Conservation (phyloP, 2,113 vertebrate species). For the Osmerus mordax region DNA sequence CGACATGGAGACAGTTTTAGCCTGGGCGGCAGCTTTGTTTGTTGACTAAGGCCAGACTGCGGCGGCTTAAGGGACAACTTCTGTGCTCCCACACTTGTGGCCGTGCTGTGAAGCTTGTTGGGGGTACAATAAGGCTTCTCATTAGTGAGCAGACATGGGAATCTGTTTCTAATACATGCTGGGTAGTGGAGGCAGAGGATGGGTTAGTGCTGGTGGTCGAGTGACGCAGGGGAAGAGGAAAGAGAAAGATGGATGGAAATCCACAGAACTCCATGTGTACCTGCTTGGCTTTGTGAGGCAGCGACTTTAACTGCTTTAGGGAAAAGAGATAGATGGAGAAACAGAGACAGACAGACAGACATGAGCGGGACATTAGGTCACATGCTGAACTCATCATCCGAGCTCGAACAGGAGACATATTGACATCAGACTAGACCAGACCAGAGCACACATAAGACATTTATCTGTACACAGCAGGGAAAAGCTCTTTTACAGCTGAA, state of each 20-base stretch:
- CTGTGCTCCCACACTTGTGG: not conserved
- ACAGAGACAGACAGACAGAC: conserved; percentile 7
- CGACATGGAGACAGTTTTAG: conserved; percentile 53
- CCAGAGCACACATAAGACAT: conserved; percentile 32
- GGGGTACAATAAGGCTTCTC: conserved; percentile 40
- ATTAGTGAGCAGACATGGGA: conserved; percentile 19
- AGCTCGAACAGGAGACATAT: conserved; percentile 30
- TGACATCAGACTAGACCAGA: conserved; percentile 12
- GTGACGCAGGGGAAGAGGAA: conserved; percentile 15
- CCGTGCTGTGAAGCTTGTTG: conserved; percentile 40
- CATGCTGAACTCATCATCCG: conserved; percentile 50
- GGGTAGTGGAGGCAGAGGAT: not conserved
- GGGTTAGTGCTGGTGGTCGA: conserved; percentile 22
- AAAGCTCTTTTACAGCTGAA: conserved; percentile 32
- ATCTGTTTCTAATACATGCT: conserved; percentile 55
- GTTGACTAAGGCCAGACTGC: conserved; percentile 40
- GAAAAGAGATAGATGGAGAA: conserved; percentile 56
- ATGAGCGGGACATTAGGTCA: conserved; percentile 33
- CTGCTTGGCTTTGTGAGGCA: conserved; percentile 83
- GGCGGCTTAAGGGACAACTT: conserved; percentile 45
- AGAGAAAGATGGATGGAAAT: conserved; percentile 22
- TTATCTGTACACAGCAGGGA: conserved; percentile 41
- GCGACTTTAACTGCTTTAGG: conserved; percentile 79
- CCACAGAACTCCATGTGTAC: conserved; percentile 71
- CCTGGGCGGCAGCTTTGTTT: conserved; percentile 55